Evolutionary conservation across 1,140 invertebrate genomes (phyloP).

Genomic region (Cecropterus lyciades): DNA sequence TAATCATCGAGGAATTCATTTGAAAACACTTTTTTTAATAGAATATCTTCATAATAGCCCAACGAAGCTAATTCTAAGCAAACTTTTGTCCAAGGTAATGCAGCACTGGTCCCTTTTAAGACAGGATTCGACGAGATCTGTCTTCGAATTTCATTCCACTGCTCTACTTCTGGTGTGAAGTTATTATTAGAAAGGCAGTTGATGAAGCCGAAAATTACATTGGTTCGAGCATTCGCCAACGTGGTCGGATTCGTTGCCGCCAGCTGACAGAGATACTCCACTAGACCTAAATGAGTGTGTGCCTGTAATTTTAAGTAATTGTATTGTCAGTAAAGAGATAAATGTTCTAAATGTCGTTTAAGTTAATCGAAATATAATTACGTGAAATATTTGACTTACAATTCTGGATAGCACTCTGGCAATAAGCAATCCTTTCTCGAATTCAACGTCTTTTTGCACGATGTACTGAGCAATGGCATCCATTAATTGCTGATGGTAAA

Average conservation of each 20-base stretch:
- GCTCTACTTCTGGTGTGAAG: conserved; percentile 82
- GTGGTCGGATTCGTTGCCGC: conserved; percentile 65
- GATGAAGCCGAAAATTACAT: conserved; percentile 78
- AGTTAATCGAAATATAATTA: conserved; percentile 11
- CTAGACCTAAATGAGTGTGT: conserved; percentile 82
- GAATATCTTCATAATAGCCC: conserved; percentile 81
- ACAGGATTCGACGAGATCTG: conserved; percentile 71
- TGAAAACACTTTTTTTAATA: conserved; percentile 83
- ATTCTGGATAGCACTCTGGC: conserved; percentile 82
- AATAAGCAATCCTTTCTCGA: conserved; percentile 78
- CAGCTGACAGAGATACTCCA: conserved; percentile 84
- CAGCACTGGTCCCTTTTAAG: conserved; percentile 55
- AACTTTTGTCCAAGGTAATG: conserved; percentile 79
- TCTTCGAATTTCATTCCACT: conserved; percentile 81
- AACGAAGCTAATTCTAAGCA: conserved; percentile 83
- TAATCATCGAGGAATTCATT: conserved; percentile 71
- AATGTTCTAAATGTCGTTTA: too few species aligned
- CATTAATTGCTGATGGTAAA: conserved; percentile 85
- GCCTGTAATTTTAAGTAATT: conserved; percentile 73
- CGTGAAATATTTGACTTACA: conserved; percentile 73
- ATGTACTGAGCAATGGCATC: conserved; percentile 79
- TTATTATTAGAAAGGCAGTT: conserved; percentile 83
- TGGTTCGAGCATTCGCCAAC: conserved; percentile 56
- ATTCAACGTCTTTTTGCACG: conserved; percentile 80
- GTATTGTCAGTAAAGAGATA: too few species aligned